Conservation (phyloP, 2,797 vertebrate genomes). For the Poliocrania exsul region DNA sequence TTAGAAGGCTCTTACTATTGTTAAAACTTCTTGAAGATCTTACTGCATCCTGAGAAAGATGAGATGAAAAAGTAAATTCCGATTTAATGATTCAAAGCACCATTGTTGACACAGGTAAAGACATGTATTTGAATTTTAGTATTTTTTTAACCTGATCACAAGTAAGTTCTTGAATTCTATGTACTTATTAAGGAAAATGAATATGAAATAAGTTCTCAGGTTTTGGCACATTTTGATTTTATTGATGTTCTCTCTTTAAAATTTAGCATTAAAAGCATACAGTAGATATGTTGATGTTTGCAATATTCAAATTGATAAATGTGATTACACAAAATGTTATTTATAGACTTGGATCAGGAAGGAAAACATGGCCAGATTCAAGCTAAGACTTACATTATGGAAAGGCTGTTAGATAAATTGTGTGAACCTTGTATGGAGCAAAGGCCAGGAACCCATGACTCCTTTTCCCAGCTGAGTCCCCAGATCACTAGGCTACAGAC, state of each 20-base stretch:
- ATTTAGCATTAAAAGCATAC: neutral
- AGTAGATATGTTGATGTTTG: neutral
- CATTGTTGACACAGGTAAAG: neutral
- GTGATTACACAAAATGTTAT: neutral
- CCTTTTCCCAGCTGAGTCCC: conserved; percentile 35
- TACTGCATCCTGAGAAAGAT: neutral
- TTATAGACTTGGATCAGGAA: neutral
- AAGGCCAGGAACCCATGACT: conserved; percentile 6
- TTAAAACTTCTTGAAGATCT: neutral
- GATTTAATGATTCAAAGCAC: neutral
- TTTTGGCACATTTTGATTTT: neutral
- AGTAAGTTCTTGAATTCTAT: neutral
- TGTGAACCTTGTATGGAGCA: neutral
- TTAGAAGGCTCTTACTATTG: neutral
- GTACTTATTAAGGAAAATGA: neutral
- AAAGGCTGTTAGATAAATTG: neutral
- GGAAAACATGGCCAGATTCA: neutral
- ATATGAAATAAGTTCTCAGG: neutral
- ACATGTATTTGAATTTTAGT: neutral
- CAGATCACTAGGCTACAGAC: conserved; percentile 65
- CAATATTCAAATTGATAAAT: neutral
- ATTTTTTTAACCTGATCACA: neutral
- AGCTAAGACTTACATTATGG: neutral
- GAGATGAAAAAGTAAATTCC: neutral
- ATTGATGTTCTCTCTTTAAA: neutral